Evolutionary conservation across 2,113 vertebrate species (phyloP).

Genomic region (Alexandromys fortis): DNA sequence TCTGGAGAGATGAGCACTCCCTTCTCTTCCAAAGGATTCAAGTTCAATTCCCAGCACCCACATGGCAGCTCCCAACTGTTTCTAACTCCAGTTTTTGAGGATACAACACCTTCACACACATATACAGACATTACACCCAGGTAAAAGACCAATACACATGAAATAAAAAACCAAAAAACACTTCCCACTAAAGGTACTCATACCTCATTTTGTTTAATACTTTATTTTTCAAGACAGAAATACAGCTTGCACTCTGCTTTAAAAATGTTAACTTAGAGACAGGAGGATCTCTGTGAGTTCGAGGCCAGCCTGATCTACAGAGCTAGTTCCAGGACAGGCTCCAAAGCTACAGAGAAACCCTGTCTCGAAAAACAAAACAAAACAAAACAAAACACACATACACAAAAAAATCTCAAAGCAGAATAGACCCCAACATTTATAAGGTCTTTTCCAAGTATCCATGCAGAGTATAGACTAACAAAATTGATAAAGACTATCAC

Average conservation of each 20-base stretch:
- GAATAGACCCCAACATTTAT: not conserved
- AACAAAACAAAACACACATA: too few relatives aligned
- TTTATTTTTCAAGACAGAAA: not conserved
- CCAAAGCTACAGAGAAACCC: too few relatives aligned
- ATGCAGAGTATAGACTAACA: not conserved
- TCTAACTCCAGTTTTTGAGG: not conserved
- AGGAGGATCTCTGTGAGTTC: too few relatives aligned
- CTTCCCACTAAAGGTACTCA: not conserved
- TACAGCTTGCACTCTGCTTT: slow-evolving; percentile 2
- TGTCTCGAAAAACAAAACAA: too few relatives aligned
- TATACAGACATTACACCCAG: not conserved
- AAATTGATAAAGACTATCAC: not conserved
- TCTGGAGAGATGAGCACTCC: not conserved
- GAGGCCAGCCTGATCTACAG: too few relatives aligned
- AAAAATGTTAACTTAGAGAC: too few relatives aligned
- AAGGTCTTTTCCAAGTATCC: slow-evolving; percentile 8
- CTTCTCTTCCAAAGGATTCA: not conserved
- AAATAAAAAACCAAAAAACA: not conserved
- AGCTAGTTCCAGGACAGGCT: too few relatives aligned
- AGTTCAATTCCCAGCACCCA: not conserved
- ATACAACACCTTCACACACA: not conserved
- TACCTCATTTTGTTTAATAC: not conserved
- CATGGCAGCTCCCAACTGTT: not conserved
- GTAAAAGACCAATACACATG: not conserved
- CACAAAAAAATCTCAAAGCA: not conserved